Evolutionary conservation across 2,797 vertebrate genomes (phyloP), one percentile per base, ranked within the genome.

Genomic region (Balearica regulorum): DNA sequence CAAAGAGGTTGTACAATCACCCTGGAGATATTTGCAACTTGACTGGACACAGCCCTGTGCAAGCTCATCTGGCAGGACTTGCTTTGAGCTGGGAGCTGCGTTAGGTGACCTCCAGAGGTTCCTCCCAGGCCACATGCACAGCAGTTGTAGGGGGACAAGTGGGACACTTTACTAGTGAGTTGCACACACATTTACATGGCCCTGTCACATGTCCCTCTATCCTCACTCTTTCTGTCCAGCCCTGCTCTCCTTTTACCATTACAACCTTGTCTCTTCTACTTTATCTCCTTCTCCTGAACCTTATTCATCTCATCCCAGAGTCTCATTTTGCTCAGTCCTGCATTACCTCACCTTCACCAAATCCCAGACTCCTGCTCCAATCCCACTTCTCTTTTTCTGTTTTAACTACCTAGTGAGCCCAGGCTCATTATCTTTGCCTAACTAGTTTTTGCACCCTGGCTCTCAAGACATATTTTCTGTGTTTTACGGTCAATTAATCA

Each of bases 121-220:
- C 51, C 17, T 70, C 37, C 17, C 51, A 48, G 12, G 12, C 9
- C 24, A 49, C 13, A 5, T 4, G 13, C 17, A 51, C 29, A 41
- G 21, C 29, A 78, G 43, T 31, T 58, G 17, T 16, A 44, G 9
- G 25, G 35, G 17, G 8, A 73, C 44, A 64, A 28, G 35, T 5
- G 20, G 44, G 31, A 80, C 20, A n/a, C 28, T 64, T 29, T 17
- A 37, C 26, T 25, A 64, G 19, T 6, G 26, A 53, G 31, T 10
- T 64, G 3, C 24, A 31, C 4, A 29, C 8, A 9, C 1, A 1
- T 17, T 53, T 48, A 53, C 6, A 55, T 24, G 6, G 14, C 6
- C 28, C 33, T 3, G 3, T 10, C 11, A 5, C 11, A 17, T 1
- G 12, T 73, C 54, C 78, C 43, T 55, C 9, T 54, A 2, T 22